Conservation (phyloP, 1,140 invertebrate species). For the Telenomus remus region DNA sequence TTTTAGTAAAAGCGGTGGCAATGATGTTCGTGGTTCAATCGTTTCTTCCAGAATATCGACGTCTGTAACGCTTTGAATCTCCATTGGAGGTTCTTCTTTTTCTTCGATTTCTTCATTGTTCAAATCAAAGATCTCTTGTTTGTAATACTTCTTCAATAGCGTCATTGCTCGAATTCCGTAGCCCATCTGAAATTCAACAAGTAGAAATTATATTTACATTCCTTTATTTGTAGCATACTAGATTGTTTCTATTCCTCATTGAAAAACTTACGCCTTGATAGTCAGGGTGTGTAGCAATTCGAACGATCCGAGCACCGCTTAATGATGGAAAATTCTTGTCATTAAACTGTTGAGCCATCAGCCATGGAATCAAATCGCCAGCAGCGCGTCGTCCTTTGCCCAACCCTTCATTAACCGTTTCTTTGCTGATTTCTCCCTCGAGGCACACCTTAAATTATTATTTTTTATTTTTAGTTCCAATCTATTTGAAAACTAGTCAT, state of each 20-base stretch:
- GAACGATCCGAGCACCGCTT: constrained; percentile 92
- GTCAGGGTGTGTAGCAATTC: constrained; percentile 98
- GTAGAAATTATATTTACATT: not conserved
- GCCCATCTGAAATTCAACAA: constrained; percentile 84
- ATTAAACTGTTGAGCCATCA: constrained; percentile 95
- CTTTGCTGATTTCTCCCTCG: constrained; percentile 94
- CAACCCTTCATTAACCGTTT: constrained; percentile 85
- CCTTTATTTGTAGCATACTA: too few relatives aligned
- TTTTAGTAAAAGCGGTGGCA: constrained; percentile 84
- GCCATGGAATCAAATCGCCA: constrained; percentile 99
- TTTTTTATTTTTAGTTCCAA: too few relatives aligned
- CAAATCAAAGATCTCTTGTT: constrained; percentile 85
- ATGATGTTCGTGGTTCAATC: constrained; percentile 79
- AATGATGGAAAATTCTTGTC: constrained; percentile 95
- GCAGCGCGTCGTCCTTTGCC: constrained; percentile 90
- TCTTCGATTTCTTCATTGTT: constrained; percentile 75
- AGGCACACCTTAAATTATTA: constrained; percentile 83
- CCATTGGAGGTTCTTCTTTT: constrained; percentile 66
- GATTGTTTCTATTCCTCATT: not conserved
- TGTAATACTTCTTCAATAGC: constrained; percentile 92
- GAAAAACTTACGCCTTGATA: constrained; percentile 86
- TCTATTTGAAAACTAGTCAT: too few relatives aligned
- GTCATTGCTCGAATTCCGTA: constrained; percentile 92
- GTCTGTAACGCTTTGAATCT: constrained; percentile 77
- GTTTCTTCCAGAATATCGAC: constrained; percentile 79